Base-by-base conservation (phyloP, 2,797 vertebrate species). In the Danio aesculapii region DNA sequence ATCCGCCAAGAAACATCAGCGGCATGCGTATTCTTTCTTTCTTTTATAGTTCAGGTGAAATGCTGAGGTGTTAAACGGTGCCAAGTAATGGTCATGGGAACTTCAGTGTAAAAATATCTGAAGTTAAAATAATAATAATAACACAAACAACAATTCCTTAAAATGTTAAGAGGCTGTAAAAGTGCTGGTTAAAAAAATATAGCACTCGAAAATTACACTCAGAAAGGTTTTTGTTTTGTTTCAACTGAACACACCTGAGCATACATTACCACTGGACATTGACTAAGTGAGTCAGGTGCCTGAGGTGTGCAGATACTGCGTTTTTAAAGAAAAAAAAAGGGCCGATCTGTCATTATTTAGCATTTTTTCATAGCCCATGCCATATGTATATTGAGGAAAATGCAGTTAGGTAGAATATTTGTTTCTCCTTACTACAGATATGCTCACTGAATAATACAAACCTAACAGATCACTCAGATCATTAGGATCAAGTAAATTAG, bases 81-180 rank as follows among this genome's bases (percentile, higher is more conserved):
- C 50, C 39, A 76, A 8, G 50, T 67, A 66, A 76, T 46, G 62
- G n/a, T 77, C 41, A n/a, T 67, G 39, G 52, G 17, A 57, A 57
- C 49, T 30, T 46, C 1, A 1, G 46, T 30, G 17, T 53, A 11
- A 30, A 53, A 61, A 41, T 64, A 52, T 53, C 21, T 53, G 17
- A 77, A n/a, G 8, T 57, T 30, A 30, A 30, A 30, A 30, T 30
- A 30, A 1, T 30, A 30, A 30, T 30, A 30, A n/a, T n/a, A n/a
- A n/a, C n/a, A n/a, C n/a, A n/a, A n/a, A 30, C 16, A 50, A 69
- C 9, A 52, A 8, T 9, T 39, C 11, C 46, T 43, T 69, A 46
- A 8, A 70, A 17, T 46, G 66, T 78, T 69, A 63, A 11, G 5
- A n/a, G 19, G 6, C 19, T 47, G 50, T 46, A 13, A 30, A 58